phyloP scores from a whole-genome alignment of 2,797 vertebrate genomes.

The Alosa sapidissima region DNA sequence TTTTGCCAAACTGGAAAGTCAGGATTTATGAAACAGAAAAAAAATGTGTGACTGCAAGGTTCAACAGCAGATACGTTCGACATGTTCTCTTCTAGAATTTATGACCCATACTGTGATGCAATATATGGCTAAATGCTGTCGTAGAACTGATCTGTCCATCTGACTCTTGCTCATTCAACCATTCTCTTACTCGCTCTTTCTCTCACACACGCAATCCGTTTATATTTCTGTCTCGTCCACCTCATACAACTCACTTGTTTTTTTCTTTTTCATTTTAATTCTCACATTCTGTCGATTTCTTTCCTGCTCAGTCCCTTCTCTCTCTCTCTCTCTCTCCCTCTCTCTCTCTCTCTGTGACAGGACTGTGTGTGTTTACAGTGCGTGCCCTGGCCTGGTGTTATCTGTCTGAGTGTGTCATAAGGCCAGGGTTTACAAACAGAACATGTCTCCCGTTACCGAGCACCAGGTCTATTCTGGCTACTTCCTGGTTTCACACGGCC shows the following conservation, averaged over 20 bases:
- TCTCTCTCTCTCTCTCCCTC: too few species aligned
- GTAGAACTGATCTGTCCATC: conserved; percentile 19
- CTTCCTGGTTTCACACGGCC: conserved; percentile 63
- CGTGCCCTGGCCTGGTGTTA: conserved; percentile 45
- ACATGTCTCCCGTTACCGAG: conserved; percentile 70
- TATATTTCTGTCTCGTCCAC: not conserved
- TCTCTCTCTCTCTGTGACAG: conserved; percentile 26
- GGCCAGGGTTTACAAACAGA: conserved; percentile 72
- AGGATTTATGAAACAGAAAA: conserved; percentile 68
- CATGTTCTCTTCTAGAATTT: conserved; percentile 45
- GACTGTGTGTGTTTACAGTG: conserved; percentile 54
- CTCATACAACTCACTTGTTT: not conserved
- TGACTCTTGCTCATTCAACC: not conserved
- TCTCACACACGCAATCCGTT: not conserved
- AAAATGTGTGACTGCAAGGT: conserved; percentile 72
- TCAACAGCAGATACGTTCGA: conserved; percentile 61
- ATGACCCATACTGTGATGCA: conserved; percentile 37
- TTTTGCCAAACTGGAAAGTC: conserved; percentile 77
- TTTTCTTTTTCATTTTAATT: not conserved
- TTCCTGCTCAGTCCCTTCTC: not conserved
- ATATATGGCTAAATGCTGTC: conserved; percentile 26
- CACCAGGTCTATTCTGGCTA: conserved; percentile 75
- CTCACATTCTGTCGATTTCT: not conserved
- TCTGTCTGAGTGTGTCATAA: conserved; percentile 59
- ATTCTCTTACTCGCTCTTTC: not conserved